A percentile compares a stretch with the other conserved stretches of the same genome.
These are phyloP conservation scores for Acholoe squamosa DNA, from an alignment of 2,888 invertebrate genomes.

Conservation along the genomic window DNA sequence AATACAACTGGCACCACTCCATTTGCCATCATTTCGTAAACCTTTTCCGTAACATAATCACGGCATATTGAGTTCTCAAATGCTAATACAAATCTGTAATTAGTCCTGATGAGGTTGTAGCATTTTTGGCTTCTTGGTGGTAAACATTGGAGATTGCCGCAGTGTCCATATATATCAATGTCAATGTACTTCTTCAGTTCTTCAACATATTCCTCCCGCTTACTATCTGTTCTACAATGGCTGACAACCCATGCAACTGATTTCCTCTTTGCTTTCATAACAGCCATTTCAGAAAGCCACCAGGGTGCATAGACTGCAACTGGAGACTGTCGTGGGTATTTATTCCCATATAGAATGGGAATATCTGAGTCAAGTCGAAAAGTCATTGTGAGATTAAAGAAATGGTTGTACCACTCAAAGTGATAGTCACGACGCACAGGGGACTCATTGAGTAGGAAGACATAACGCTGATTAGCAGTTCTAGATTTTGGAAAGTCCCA, in stretches of 20 bases:
- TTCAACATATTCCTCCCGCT: background rate
- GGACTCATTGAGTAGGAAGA: too few relatives aligned
- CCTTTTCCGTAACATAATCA: slow-evolving; percentile 15
- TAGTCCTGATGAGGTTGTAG: background rate
- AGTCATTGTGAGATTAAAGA: too few relatives aligned
- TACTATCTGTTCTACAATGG: background rate
- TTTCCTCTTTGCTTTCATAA: too few relatives aligned
- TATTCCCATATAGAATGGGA: too few relatives aligned
- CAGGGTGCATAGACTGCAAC: too few relatives aligned
- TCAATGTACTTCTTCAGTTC: background rate
- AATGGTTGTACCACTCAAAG: too few relatives aligned
- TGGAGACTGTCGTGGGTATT: too few relatives aligned
- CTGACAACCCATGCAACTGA: slow-evolving; percentile 1
- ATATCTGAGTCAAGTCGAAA: too few relatives aligned
- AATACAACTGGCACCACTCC: background rate
- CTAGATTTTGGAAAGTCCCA: too few relatives aligned
- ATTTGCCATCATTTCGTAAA: background rate
- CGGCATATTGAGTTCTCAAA: slow-evolving; percentile 12
- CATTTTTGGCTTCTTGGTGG: background rate
- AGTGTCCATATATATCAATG: slow-evolving; percentile 23
- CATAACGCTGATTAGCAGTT: too few relatives aligned
- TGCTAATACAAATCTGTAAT: background rate
- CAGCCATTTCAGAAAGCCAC: too few relatives aligned
- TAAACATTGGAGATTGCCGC: background rate
- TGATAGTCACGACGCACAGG: too few relatives aligned